A percentile compares a stretch with the other conserved stretches of the same genome.
Evolutionary conservation across 2,113 vertebrate genomes (phyloP).

Genomic region (Microtus richardsoni): DNA sequence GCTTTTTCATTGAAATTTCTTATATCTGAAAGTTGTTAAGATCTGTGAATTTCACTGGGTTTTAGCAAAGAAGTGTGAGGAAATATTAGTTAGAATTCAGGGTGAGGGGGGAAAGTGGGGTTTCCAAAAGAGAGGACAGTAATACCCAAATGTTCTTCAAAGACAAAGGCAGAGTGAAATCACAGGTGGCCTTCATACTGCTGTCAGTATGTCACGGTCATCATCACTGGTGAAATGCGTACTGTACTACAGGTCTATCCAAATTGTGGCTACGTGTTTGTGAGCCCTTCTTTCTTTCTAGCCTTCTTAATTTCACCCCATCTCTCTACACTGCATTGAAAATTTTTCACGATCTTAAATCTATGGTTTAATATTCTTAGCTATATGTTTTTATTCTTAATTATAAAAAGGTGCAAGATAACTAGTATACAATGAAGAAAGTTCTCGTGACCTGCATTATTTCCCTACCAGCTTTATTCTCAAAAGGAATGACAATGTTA

Average conservation of each 20-base stretch:
- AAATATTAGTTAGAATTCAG: slow-evolving; percentile 59
- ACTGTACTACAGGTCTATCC: neutral
- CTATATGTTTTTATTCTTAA: neutral
- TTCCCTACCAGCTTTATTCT: neutral
- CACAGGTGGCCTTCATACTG: neutral
- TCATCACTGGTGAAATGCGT: neutral
- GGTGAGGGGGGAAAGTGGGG: neutral
- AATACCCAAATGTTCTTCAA: neutral
- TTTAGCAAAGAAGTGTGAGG: slow-evolving; percentile 71
- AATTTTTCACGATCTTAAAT: neutral
- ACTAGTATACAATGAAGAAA: neutral
- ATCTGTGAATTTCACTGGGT: slow-evolving; percentile 78
- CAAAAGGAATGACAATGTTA: neutral
- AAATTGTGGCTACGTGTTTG: neutral
- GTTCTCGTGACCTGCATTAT: neutral
- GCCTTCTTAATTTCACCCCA: neutral
- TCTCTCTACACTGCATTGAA: neutral
- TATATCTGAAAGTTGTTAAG: slow-evolving; percentile 74
- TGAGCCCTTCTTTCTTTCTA: neutral
- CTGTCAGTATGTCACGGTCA: neutral
- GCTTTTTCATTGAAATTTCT: slow-evolving; percentile 75
- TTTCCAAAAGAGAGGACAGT: neutral
- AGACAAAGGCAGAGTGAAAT: neutral
- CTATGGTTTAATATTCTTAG: neutral
- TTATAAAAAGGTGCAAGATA: neutral